Conservation (phyloP, 1,140 invertebrate species). For the Frieseomelitta varia region DNA sequence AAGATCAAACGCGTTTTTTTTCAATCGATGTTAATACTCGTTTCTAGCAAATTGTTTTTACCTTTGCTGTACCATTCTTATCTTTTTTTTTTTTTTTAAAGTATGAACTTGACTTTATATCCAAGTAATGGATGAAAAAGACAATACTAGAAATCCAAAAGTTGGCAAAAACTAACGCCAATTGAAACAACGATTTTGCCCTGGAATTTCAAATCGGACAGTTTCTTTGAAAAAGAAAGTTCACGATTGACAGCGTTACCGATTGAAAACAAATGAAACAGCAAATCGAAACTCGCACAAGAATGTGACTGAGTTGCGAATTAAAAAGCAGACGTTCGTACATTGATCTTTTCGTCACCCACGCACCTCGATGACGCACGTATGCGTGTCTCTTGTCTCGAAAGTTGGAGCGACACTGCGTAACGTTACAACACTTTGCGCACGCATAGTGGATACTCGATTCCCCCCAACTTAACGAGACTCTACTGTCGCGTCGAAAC, state of each 20-base stretch:
- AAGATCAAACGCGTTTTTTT: neutral
- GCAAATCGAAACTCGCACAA: neutral
- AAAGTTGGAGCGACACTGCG: constrained; percentile 30
- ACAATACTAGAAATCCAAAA: neutral
- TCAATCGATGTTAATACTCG: neutral
- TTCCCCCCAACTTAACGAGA: constrained; percentile 15
- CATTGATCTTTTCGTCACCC: constrained; percentile 40
- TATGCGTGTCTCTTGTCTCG: constrained; percentile 43
- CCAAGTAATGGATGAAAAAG: neutral
- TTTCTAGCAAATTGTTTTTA: too few species aligned
- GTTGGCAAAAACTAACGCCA: neutral
- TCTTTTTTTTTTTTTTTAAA: neutral
- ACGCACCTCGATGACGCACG: constrained; percentile 31
- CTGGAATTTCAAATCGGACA: neutral
- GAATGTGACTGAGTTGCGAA: neutral
- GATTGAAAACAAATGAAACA: neutral
- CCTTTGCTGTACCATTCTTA: neutral
- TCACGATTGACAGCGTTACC: too few species aligned
- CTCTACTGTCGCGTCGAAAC: neutral
- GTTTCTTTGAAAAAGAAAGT: neutral
- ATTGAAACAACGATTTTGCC: neutral
- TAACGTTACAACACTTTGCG: constrained; percentile 2
- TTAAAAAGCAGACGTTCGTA: constrained; percentile 7
- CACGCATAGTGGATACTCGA: neutral
- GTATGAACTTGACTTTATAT: neutral